A percentile compares a stretch with the other conserved stretches of the same genome.
These are phyloP conservation scores for Pardalotus punctatus DNA, from an alignment of 2,113 vertebrate species.

Conservation along the genomic window DNA sequence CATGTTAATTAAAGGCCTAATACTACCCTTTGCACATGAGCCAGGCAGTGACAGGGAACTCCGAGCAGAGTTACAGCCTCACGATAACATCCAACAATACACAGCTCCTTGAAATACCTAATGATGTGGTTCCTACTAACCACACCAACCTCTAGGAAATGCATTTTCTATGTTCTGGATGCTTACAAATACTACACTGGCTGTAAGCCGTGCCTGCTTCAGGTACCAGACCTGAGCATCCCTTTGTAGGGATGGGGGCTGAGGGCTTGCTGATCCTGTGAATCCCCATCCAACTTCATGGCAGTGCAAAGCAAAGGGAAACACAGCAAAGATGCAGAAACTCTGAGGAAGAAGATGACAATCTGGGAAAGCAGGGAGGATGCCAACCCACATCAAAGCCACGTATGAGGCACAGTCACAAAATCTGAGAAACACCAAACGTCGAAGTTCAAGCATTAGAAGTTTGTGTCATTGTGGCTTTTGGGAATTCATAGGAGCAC, in stretches of 20 bases:
- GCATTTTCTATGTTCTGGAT: not conserved
- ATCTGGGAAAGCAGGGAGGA: not conserved
- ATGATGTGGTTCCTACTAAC: not conserved
- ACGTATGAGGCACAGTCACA: not conserved
- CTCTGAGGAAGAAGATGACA: not conserved
- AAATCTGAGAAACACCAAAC: not conserved
- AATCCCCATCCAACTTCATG: not conserved
- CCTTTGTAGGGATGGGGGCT: not conserved
- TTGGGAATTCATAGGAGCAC: not conserved
- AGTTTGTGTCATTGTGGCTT: not conserved
- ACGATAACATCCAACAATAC: fast-evolving
- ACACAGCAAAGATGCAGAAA: not conserved
- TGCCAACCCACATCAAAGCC: not conserved
- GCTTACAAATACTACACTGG: not conserved
- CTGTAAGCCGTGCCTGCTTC: not conserved
- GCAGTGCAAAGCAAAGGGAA: not conserved
- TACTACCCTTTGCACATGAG: not conserved
- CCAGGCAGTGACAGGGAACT: not conserved
- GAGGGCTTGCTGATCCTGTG: not conserved
- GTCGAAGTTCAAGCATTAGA: not conserved
- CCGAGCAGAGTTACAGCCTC: not conserved
- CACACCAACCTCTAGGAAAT: not conserved
- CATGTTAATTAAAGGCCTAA: not conserved
- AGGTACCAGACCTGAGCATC: not conserved
- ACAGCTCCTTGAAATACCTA: not conserved